Percentiles rank a stretch among this genome's conserved stretches.
These are phyloP conservation scores for Phaethon lepturus DNA, from an alignment of 2,113 vertebrate genomes.

Conservation along the genomic window DNA sequence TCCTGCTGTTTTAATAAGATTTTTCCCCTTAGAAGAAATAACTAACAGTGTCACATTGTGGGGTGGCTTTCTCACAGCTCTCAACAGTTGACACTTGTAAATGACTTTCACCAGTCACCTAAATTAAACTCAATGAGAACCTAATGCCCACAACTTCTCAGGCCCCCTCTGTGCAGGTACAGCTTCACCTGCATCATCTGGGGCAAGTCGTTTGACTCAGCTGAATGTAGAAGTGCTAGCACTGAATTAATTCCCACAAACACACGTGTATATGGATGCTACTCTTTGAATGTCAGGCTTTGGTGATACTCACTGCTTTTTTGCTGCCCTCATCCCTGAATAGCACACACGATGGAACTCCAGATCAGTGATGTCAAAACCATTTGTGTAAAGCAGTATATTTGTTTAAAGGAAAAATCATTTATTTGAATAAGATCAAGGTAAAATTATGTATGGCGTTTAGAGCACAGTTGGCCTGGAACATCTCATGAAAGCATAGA, in stretches of 20 bases:
- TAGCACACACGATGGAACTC: not conserved
- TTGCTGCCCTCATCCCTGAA: not conserved
- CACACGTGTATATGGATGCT: not conserved
- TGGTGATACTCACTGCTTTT: not conserved
- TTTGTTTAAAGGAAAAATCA: not conserved
- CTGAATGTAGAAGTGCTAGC: not conserved
- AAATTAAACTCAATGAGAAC: not conserved
- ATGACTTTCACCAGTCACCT: not conserved
- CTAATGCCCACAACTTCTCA: not conserved
- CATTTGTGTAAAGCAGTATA: not conserved
- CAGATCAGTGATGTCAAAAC: not conserved
- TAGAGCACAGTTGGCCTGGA: not conserved
- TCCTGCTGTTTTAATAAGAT: conserved; percentile 58
- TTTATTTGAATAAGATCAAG: not conserved
- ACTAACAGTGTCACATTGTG: not conserved
- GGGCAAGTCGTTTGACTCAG: not conserved
- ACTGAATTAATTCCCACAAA: not conserved
- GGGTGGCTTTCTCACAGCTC: not conserved
- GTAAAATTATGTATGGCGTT: not conserved
- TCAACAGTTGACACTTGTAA: not conserved
- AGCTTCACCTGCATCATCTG: not conserved
- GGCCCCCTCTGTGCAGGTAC: not conserved
- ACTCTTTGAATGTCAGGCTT: not conserved
- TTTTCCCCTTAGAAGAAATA: conserved; percentile 27
- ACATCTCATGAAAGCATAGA: not conserved